Evolutionary conservation across 1,140 invertebrate genomes (phyloP).

Genomic region (Lerema accius): DNA sequence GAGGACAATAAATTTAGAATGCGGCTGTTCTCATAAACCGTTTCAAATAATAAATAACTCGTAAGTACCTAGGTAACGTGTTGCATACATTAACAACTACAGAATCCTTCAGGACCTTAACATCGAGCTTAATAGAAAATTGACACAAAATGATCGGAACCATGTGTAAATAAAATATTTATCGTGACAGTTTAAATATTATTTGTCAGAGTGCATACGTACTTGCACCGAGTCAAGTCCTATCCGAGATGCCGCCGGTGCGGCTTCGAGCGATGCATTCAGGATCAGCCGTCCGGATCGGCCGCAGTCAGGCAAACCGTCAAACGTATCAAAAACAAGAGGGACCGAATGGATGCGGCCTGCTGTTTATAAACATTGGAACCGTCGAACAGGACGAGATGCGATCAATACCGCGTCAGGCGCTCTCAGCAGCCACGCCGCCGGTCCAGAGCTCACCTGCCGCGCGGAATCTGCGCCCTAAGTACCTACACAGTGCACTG

Average conservation of each 20-base stretch:
- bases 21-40: conserved; percentile 25
- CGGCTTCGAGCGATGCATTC: conserved; percentile 53
- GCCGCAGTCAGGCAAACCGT: conserved; percentile 51
- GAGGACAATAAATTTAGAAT: conserved; percentile 7
- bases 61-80: background rate
- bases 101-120: too few species aligned
- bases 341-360: conserved; percentile 66
- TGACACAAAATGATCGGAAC: background rate
- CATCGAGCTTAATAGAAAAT: background rate
- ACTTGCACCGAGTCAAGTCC: conserved; percentile 57
- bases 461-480: conserved; percentile 50
- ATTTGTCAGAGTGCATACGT: conserved; percentile 58
- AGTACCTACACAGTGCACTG: conserved; percentile 55
- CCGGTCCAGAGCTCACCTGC: conserved; percentile 63
- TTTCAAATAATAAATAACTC: conserved; percentile 1
- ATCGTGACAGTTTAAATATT: background rate
- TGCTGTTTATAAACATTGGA: conserved; percentile 81
- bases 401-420: conserved; percentile 70
- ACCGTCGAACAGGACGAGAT: conserved; percentile 59
- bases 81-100: too few species aligned
- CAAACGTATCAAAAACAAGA: conserved; percentile 70
- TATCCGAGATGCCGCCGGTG: conserved; percentile 48
- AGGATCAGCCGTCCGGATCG: conserved; percentile 54
- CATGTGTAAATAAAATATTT: too few species aligned
- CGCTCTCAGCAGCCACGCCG: conserved; percentile 52